Percentiles rank a stretch among this genome's conserved stretches.
Evolutionary conservation across 1,140 invertebrate species (phyloP).

Genomic region (Lepidurus packardi): DNA sequence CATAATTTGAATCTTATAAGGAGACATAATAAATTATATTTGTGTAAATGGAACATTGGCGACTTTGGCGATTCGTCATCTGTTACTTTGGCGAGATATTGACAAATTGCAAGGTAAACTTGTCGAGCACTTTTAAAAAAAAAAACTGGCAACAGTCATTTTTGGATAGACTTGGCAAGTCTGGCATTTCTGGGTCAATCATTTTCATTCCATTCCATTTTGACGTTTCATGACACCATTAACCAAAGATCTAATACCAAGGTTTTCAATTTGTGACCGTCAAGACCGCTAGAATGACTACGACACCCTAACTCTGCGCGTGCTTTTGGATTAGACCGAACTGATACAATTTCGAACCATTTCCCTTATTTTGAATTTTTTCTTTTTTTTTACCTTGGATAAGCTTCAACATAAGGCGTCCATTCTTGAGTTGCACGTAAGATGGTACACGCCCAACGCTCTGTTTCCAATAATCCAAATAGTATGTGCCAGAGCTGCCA

Average conservation of each 20-base stretch:
- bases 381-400: slow-evolving; percentile 22
- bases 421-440: slow-evolving; percentile 31
- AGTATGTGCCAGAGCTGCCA: slow-evolving; percentile 30
- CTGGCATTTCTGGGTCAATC: background rate
- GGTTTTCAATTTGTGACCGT: background rate
- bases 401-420: slow-evolving; percentile 30
- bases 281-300: background rate
- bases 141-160: no score
- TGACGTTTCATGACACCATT: background rate
- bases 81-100: no score
- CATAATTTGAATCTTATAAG: no score
- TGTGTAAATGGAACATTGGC: no score
- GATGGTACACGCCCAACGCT: slow-evolving; percentile 14
- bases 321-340: background rate
- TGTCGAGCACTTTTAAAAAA: no score
- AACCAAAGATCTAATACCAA: slow-evolving; percentile 7
- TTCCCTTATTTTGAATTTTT: background rate
- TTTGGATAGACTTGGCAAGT: no score
- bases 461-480: slow-evolving; percentile 30
- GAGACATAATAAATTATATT: no score
- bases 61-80: no score
- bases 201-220: background rate
- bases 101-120: no score
- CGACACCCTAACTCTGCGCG: background rate
- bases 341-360: background rate